Base-by-base conservation (phyloP, 2,113 vertebrate species). In the Vulpes lagopus region DNA sequence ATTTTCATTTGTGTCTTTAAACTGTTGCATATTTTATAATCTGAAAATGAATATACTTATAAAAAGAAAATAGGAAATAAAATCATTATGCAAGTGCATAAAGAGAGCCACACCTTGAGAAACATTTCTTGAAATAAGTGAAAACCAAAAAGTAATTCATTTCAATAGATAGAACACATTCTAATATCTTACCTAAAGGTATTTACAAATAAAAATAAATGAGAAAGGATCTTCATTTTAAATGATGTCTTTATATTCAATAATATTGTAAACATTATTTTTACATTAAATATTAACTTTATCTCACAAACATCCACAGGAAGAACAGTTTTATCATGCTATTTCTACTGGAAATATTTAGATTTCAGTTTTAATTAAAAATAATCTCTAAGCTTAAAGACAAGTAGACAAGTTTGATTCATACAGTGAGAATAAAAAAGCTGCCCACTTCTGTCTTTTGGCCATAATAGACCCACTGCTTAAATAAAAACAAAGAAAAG, bases 221-320 rank as follows among this genome's bases (percentile, higher is more conserved):
- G 27, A 4, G 17, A 78, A 51, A 22, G n/a, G 76, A 57, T 32
- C 83, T 89, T 65, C 27, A 76, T 32, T 95, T 83, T 51, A 60
- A 30, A 73, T 81, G 43, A 43, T 64, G 30, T n/a, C 49, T 80
- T 94, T 43, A 32, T 1, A 55, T 64, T 65, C 32, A 76, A 25
- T 64, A 55, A 78, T 62, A 89, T 64, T 55, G 14, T 73, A 25
- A 87, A 74, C 53, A 74, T 73, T 88, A 67, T 27, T 74, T 69
- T 87, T 86, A 1, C 5, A 81, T 87, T 86, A 91, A 81, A 67
- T 94, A 94, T 62, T 85, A 76, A 89, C 81, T 86, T 86, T 57
- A 65, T 64, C 59, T 30, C 19, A 62, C 53, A 91, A 86, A 81
- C 8, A 81, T 51, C 49, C 32, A 60, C 17, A 87, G 5, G 25